phyloP scores from a whole-genome alignment of 2,113 vertebrate genomes.

The Pseudorectes ferrugineus region DNA sequence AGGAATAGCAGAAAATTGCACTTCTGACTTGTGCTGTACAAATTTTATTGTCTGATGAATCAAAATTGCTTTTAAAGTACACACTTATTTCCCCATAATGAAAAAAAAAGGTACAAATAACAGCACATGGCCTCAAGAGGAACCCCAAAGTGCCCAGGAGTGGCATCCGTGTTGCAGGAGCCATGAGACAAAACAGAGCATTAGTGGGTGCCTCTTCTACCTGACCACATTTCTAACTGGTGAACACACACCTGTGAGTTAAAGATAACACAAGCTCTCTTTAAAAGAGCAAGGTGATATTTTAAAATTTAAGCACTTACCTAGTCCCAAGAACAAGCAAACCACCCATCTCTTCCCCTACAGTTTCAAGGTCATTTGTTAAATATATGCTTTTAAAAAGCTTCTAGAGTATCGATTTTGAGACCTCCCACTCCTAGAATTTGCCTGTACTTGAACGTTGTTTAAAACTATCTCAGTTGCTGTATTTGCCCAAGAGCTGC shows the following conservation, averaged over 20 bases:
- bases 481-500: background rate
- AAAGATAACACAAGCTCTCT: background rate
- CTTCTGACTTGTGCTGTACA: background rate
- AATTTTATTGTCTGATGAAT: background rate
- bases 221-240: background rate
- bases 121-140: background rate
- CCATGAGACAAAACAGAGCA: background rate
- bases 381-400: background rate
- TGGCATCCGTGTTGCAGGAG: background rate
- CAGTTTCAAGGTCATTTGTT: too few species aligned
- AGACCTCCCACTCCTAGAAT: background rate
- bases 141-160: background rate
- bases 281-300: background rate
- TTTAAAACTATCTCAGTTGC: background rate
- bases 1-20: background rate
- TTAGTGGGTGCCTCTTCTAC: background rate
- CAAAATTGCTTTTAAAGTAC: background rate
- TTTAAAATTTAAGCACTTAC: background rate
- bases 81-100: background rate
- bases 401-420: background rate
- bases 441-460: background rate
- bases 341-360: background rate
- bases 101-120: background rate
- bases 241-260: background rate
- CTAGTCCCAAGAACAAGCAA: background rate